Evolutionary conservation across 2,888 invertebrate species (phyloP).

Genomic region (Diaphora mendica): DNA sequence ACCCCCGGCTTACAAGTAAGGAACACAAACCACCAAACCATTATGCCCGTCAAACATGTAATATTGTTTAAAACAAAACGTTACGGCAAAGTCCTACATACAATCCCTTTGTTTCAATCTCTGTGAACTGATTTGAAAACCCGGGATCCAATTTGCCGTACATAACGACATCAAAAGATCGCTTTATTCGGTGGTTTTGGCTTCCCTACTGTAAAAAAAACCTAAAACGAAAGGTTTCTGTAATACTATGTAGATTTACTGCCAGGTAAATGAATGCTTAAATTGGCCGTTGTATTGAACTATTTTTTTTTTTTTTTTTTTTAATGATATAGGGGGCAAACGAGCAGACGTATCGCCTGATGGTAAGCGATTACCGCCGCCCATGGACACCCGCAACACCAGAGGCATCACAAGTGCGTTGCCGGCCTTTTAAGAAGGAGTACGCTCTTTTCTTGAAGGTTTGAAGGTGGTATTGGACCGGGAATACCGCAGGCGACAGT

Average conservation of each 20-base stretch:
- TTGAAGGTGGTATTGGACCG: too few relatives aligned
- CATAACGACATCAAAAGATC: conserved; percentile 9
- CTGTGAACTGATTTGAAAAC: neutral
- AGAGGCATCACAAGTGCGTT: too few relatives aligned
- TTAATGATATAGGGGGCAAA: too few relatives aligned
- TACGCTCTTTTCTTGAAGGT: too few relatives aligned
- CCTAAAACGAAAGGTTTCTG: conserved; percentile 5
- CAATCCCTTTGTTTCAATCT: neutral
- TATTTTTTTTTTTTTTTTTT: too few relatives aligned
- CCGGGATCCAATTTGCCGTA: conserved; percentile 4
- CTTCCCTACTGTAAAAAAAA: conserved; percentile 3
- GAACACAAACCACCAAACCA: neutral
- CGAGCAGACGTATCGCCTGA: too few relatives aligned
- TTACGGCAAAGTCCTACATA: neutral
- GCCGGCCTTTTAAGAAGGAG: too few relatives aligned
- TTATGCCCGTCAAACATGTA: neutral
- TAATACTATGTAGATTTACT: conserved; percentile 11
- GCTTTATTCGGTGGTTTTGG: conserved; percentile 1
- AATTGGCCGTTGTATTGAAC: conserved; percentile 4
- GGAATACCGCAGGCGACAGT: too few relatives aligned
- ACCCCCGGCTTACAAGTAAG: neutral
- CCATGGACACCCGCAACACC: too few relatives aligned
- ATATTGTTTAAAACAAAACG: neutral
- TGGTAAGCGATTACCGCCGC: too few relatives aligned
- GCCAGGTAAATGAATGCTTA: conserved; percentile 8